Evolutionary conservation across 1,140 invertebrate genomes (phyloP).

Genomic region (Eulimnadia texana): DNA sequence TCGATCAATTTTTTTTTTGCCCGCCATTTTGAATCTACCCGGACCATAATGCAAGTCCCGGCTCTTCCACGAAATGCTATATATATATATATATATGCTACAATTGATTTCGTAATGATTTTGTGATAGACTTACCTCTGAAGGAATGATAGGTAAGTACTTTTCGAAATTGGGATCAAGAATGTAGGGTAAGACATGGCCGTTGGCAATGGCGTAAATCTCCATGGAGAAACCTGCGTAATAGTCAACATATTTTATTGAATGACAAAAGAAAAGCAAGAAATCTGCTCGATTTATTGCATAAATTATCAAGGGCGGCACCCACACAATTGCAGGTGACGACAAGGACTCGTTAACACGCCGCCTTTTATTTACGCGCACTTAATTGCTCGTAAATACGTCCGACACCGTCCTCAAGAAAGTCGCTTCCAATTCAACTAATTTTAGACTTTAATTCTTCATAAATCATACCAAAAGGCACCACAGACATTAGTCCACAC

Average conservation of each 20-base stretch:
- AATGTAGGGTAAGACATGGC: constrained; percentile 65
- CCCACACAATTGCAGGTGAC: background rate
- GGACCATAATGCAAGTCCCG: too few species aligned
- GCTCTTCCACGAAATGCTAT: too few species aligned
- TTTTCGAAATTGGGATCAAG: constrained; percentile 77
- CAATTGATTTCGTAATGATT: too few species aligned
- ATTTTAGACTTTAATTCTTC: too few species aligned
- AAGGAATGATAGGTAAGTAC: constrained; percentile 73
- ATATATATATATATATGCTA: too few species aligned
- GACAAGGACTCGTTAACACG: background rate
- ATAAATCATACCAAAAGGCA: too few species aligned
- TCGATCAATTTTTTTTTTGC: too few species aligned
- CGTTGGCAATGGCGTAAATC: constrained; percentile 74
- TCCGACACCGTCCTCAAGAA: background rate
- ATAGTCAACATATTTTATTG: too few species aligned
- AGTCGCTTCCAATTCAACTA: too few species aligned
- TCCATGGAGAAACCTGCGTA: constrained; percentile 62
- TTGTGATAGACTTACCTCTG: constrained; percentile 56
- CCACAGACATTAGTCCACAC: too few species aligned
- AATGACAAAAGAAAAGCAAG: background rate
- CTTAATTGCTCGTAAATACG: background rate
- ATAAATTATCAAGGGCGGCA: background rate
- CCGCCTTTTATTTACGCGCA: background rate
- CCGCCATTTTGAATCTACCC: too few species aligned
- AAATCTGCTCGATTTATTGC: background rate